Percentiles rank a stretch among this genome's conserved stretches.
Evolutionary conservation across 2,113 vertebrate species (phyloP).

Genomic region (Cnemophilus loriae): DNA sequence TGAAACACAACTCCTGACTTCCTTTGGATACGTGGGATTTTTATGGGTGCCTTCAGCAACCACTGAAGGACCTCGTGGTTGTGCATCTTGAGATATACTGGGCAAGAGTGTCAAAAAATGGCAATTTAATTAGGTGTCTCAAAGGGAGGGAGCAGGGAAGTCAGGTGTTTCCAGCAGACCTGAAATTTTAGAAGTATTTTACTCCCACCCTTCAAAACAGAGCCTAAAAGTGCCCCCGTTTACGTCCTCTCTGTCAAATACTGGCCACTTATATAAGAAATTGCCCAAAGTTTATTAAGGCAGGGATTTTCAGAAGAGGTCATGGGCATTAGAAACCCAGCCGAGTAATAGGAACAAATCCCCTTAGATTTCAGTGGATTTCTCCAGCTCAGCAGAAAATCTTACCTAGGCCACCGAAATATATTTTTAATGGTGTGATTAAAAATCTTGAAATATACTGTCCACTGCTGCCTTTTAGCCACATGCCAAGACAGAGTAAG

Average conservation of each 20-base stretch:
- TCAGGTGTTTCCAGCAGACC: background rate
- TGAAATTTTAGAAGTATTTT: background rate
- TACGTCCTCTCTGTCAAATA: background rate
- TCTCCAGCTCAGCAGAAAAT: slow-evolving; percentile 33
- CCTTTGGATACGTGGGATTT: fast-evolving
- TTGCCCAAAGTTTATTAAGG: background rate
- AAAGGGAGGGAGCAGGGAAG: background rate
- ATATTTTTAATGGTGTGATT: background rate
- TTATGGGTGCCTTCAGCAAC: background rate
- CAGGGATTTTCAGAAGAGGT: background rate
- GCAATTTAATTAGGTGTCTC: background rate
- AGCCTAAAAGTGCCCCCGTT: background rate
- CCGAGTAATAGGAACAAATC: background rate
- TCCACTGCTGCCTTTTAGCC: background rate
- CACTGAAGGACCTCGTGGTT: background rate
- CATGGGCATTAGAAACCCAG: background rate
- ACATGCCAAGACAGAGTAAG: fast-evolving
- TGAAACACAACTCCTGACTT: background rate
- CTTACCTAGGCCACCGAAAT: background rate
- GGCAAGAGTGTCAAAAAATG: background rate
- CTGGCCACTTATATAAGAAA: background rate
- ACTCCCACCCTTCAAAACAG: background rate
- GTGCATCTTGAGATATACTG: fast-evolving
- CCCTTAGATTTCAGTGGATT: slow-evolving; percentile 19
- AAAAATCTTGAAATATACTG: background rate